phyloP scores from a whole-genome alignment of 2,797 vertebrate species.

The Spea hammondii region DNA sequence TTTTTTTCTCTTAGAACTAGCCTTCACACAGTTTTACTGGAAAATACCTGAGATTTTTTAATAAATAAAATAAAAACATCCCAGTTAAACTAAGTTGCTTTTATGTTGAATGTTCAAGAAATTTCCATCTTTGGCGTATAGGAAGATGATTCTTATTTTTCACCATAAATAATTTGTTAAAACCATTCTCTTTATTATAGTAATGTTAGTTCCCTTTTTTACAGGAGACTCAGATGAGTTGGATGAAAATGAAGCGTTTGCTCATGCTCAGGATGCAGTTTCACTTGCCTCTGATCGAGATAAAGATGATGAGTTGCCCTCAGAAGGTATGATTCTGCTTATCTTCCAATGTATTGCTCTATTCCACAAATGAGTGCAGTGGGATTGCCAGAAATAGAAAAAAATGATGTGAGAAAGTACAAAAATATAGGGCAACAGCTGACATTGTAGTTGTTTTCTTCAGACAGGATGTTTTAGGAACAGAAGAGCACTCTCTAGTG shows the following conservation, averaged over 20 bases:
- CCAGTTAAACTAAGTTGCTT: no score
- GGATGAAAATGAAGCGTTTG: slow-evolving; percentile 72
- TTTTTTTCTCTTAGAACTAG: no score
- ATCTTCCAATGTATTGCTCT: slow-evolving; percentile 36
- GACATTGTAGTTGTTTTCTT: slow-evolving; percentile 54
- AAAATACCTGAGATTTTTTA: no score
- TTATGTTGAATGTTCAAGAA: no score
- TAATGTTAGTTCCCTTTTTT: slow-evolving; percentile 45
- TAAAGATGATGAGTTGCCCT: slow-evolving; percentile 82
- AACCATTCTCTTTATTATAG: not conserved
- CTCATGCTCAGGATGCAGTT: slow-evolving; percentile 73
- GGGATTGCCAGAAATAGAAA: not conserved
- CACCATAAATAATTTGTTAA: not conserved
- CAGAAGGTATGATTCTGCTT: slow-evolving; percentile 74
- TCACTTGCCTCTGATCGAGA: slow-evolving; percentile 88
- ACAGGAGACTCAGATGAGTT: slow-evolving; percentile 75
- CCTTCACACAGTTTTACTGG: no score
- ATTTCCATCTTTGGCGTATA: no score
- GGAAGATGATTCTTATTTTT: not conserved
- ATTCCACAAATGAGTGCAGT: slow-evolving; percentile 46
- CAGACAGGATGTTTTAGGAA: slow-evolving; percentile 65
- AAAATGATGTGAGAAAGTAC: slow-evolving; percentile 52
- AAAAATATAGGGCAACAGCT: slow-evolving; percentile 49
- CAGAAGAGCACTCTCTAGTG: slow-evolving; percentile 79
- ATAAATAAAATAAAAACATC: no score